Base-by-base conservation (phyloP, 2,888 invertebrate species). In the Acanthacorydalis orientalis region DNA sequence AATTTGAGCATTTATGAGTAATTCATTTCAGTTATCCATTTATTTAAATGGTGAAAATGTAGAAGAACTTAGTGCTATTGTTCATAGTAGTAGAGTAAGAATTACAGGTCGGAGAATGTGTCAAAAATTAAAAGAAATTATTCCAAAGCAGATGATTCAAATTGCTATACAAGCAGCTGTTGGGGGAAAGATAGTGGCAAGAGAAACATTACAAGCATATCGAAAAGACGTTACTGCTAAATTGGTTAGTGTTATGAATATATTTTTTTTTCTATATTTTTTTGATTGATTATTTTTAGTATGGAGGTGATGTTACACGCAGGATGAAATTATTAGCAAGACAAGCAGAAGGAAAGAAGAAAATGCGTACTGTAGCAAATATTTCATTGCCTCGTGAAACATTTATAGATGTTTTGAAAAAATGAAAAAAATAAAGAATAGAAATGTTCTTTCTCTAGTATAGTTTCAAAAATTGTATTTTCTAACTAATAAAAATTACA, bases 221-320 rank as follows among this genome's bases (percentile, higher is more conserved):
- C 75, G 87, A 55, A 96, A 96, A 68, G 92, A 96, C 69, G 93
- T 96, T 1, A 84, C 89, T 1, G 86, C 88, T 1, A 95, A 93
- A 75, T 69, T 92, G 72, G 91, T 92, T 72, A 73, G 77, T 64
- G 43, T 47, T 38, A 35, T 41, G 47, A 50, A 42, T 31, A 43
- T 16, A 16, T 42, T 16, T 43, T 44, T 47, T 42, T 34, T 11
- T 44, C 42, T 16, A 7, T 45, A n/a, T 45, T 23, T 23, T 23
- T 23, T 4, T 37, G 37, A n/a, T 12, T 1, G 9, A 8, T 15
- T 54, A 51, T 53, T 70, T 70, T 53, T 61, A 88, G 86, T 89
- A 93, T 61, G 96, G 95, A 1, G 93, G 93, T 12, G 96, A 96
- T 66, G 73, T 89, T 2, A 87, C 88, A 0, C 73, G 97, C 56